Evolutionary conservation across 2,888 invertebrate species (phyloP).

Genomic region (Agrotis puta): DNA sequence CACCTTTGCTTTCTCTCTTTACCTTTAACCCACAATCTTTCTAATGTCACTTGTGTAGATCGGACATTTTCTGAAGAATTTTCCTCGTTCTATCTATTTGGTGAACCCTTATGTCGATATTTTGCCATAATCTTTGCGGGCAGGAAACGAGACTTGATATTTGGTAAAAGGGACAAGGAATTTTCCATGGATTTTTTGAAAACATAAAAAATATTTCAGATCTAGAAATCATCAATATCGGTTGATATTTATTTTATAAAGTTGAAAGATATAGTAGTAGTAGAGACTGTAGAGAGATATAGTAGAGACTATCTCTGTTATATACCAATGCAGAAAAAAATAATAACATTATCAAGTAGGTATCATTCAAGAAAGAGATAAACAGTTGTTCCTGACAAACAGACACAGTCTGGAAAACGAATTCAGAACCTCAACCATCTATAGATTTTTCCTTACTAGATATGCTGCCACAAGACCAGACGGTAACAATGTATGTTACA

Average conservation of each 20-base stretch:
- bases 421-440: background rate
- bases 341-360: background rate
- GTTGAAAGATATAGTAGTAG: too few species aligned
- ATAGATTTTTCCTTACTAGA: conserved; percentile 1
- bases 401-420: conserved; percentile 1
- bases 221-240: too few species aligned
- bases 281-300: too few species aligned
- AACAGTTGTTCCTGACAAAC: too few species aligned
- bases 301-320: too few species aligned
- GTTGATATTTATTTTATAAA: background rate
- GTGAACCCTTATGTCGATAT: conserved; percentile 10
- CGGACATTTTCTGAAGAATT: conserved; percentile 27
- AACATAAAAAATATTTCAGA: background rate
- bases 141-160: background rate
- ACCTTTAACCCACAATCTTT: conserved; percentile 6
- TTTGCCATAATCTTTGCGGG: conserved; percentile 7
- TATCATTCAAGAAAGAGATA: background rate
- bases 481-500: conserved; percentile 23
- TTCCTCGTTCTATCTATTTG: conserved; percentile 27
- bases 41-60: conserved; percentile 21
- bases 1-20: conserved; percentile 9
- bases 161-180: too few species aligned
- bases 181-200: too few species aligned
- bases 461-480: conserved; percentile 6
- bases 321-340: too few species aligned